These are phyloP conservation scores for Erynnis tages DNA, from an alignment of 2,888 invertebrate genomes.

Conservation along the genomic window DNA sequence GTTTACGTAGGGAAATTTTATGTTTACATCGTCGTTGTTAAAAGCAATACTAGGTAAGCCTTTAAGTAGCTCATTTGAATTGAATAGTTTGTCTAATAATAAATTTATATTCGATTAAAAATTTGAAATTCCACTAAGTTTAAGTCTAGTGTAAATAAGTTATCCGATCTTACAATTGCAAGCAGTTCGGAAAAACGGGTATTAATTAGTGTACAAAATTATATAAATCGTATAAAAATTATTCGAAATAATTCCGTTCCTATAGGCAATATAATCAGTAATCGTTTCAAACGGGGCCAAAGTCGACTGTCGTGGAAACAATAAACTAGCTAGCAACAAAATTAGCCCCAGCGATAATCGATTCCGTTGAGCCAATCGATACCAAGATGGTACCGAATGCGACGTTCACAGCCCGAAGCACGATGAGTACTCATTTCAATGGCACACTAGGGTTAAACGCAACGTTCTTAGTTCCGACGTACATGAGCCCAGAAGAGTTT, in stretches of 20 bases:
- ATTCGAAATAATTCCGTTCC: conserved; percentile 53
- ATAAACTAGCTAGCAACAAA: conserved; percentile 41
- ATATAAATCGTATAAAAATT: conserved; percentile 27
- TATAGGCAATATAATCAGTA: conserved; percentile 50
- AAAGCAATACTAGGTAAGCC: conserved; percentile 60
- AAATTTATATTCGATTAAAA: conserved; percentile 10
- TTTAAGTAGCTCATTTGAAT: conserved; percentile 35
- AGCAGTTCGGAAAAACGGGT: conserved; percentile 55
- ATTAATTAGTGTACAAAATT: conserved; percentile 39
- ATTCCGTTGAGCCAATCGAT: conserved; percentile 30
- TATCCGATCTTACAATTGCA: conserved; percentile 34
- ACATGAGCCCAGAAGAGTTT: conserved; percentile 80
- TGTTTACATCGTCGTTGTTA: conserved; percentile 36
- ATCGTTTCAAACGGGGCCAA: conserved; percentile 58
- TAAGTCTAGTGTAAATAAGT: conserved; percentile 23
- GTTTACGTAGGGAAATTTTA: conserved; percentile 24
- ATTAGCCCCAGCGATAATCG: no score
- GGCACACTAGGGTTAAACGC: conserved; percentile 58
- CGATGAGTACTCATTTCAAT: conserved; percentile 56
- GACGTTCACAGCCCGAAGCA: conserved; percentile 51
- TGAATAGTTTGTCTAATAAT: conserved; percentile 27
- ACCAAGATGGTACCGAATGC: conserved; percentile 65
- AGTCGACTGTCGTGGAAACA: conserved; percentile 25
- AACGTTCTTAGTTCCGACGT: conserved; percentile 76
- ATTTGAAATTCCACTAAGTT: neutral